Base-by-base conservation (phyloP, 1,140 invertebrate species). In the Papilio machaon region DNA sequence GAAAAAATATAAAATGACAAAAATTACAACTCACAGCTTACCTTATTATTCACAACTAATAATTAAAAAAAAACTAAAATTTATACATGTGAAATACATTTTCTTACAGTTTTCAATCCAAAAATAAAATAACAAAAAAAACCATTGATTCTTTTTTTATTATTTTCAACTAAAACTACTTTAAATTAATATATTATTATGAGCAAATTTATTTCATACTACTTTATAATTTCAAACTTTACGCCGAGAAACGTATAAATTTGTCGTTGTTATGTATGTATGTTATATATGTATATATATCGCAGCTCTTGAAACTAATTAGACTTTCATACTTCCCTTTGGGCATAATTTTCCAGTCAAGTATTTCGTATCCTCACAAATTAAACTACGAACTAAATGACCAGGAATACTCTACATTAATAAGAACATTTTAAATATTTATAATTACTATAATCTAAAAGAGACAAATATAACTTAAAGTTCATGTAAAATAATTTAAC, bases 361-460 rank as follows among this genome's bases (percentile, higher is more conserved):
- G 64, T 35, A 67, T 67, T 67, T 67, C 64, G 64, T 67, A 67
- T 30, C 64, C 30, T 67, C 64, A 35, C 35, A 35, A 67, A 35
- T 35, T 67, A 67, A 67, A 67, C 52, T 1, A 54, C 4, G 64
- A 60, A 35, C 64, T 67, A 67, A 35, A 1, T 67, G 23, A 64
- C 60, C 60, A n/a, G 54, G 3, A n/a, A 58, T 19, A 19, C 7
- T 6, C 17, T 58, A 17, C 15, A 58, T 17, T 15, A 58, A 17
- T 17, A 54, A 17, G 6, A 58, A 15, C 54, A 15, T 52, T 52
- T 52, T 15, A 17, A 49, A 49, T 49, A 49, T 2, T 49, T 49
- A 49, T 54, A 17, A 15, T 54, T 54, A 15, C 11, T 17, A 4
- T 13, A 2, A 54, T 17, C 52, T 54, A 54, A 17, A 17, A n/a